Evolutionary conservation across 1,140 invertebrate genomes (phyloP).

Genomic region (Nomia melanderi): DNA sequence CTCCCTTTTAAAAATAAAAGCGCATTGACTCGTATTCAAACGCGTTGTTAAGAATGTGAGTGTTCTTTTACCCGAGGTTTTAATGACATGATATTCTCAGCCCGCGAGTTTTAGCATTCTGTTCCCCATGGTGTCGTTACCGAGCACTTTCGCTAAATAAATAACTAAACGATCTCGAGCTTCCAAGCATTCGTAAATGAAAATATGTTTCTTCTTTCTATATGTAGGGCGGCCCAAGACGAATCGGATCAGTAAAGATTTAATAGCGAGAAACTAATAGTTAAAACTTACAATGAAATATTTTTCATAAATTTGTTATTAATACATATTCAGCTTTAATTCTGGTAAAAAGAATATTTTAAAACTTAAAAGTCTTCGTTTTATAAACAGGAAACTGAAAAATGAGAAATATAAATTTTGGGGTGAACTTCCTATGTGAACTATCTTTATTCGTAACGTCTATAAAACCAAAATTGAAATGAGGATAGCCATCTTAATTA

Average conservation of each 20-base stretch:
- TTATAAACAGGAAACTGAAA: too few species aligned
- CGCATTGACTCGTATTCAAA: slow-evolving; percentile 8
- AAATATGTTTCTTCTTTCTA: neutral
- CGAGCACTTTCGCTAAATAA: neutral
- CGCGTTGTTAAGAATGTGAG: slow-evolving; percentile 18
- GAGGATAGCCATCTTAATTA: neutral
- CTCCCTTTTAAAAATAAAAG: slow-evolving; percentile 14
- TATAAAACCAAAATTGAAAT: neutral
- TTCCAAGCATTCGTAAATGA: neutral
- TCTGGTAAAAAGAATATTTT: too few species aligned
- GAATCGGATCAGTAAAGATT: too few species aligned
- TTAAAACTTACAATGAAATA: too few species aligned
- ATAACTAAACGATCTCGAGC: neutral
- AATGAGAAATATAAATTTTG: too few species aligned
- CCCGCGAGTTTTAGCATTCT: neutral
- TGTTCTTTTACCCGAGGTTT: slow-evolving; percentile 22
- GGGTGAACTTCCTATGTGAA: too few species aligned
- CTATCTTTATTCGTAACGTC: neutral
- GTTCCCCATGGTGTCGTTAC: neutral
- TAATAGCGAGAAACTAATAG: too few species aligned
- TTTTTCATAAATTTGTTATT: too few species aligned
- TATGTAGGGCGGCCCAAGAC: too few species aligned
- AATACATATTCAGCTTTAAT: too few species aligned
- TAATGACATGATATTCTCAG: slow-evolving; percentile 17
- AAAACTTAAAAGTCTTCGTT: too few species aligned